Evolutionary conservation across 2,797 vertebrate genomes (phyloP), one percentile per base, ranked within the genome.

Genomic region (Pseudopleuronectes americanus): DNA sequence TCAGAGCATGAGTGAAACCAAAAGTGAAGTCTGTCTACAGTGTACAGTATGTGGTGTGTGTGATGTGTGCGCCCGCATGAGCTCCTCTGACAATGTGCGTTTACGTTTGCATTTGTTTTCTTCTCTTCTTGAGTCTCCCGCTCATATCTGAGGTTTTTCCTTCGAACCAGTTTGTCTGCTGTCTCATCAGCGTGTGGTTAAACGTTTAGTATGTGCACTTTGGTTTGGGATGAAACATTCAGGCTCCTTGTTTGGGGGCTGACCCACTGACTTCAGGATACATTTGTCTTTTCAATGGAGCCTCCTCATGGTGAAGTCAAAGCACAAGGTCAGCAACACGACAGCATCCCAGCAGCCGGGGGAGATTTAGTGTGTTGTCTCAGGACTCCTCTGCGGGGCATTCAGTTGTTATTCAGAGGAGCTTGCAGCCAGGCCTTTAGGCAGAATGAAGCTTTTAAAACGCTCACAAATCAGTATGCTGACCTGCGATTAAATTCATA

Each of bases 401-500:
- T 36, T 57, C n/a, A 36, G 43, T 57, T 60, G 17, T 31, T 71
- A 28, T 71, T 80, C 48, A 24, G 10, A n/a, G 19, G 22, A 60
- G 47, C 22, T 31, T n/a, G 47, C 49, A 14, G 1, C 8, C 17
- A 24, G 7, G 17, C 64, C 58, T 65, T 61, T 36, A 45, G 47
- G 10, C 57, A 38, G 58, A 56, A 51, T 2, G 2, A 56, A 41
- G 26, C 52, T 16, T 66, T 55, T 47, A 58, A 72, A 72, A 56
- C 60, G 16, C 57, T 41, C 58, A 48, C 4, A 54, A 73, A 71
- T 77, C 63, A 66, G 9, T 28, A 33, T 51, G 57, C 41, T 49
- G 62, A 45, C 28, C 57, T 51, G 23, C n/a, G 5, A 31, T 48
- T 62, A 38, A 62, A 68, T 79, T 5, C 81, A 74, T 64, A 70